Percentiles rank a stretch among this genome's conserved stretches.
Conservation (phyloP, 2,797 vertebrate species). For the Gastrophryne carolinensis region DNA sequence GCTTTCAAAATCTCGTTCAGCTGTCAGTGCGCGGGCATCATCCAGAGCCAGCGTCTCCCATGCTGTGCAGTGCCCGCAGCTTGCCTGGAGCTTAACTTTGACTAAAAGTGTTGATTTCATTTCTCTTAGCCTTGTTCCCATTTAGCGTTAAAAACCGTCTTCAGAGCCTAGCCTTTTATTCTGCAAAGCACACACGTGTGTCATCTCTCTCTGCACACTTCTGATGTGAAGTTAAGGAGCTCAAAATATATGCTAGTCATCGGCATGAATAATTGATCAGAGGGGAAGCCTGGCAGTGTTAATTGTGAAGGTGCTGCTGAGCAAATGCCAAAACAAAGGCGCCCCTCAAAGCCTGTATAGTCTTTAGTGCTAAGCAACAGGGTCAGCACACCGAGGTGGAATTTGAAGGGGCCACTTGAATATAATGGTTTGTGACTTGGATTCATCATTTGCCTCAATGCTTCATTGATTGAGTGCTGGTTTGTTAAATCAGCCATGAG, state of each 20-base stretch:
- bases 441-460: constrained; percentile 86
- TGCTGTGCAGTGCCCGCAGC: constrained; percentile 89
- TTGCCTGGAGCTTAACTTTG: constrained; percentile 89
- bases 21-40: constrained; percentile 89
- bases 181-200: constrained; percentile 70
- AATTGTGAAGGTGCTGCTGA: constrained; percentile 68
- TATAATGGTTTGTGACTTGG: constrained; percentile 93
- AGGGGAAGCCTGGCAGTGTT: constrained; percentile 66
- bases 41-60: constrained; percentile 85
- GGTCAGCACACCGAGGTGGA: constrained; percentile 82
- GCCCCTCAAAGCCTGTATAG: constrained; percentile 69
- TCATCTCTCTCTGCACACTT: constrained; percentile 61
- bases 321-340: constrained; percentile 65
- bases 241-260: constrained; percentile 69
- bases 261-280: constrained; percentile 71
- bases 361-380: constrained; percentile 76
- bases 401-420: constrained; percentile 84
- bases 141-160: constrained; percentile 82
- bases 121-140: constrained; percentile 89
- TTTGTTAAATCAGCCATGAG: constrained; percentile 92
- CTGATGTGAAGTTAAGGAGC: constrained; percentile 67
- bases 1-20: constrained; percentile 79
- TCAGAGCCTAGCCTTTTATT: constrained; percentile 70
- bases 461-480: constrained; percentile 91
- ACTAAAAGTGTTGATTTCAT: constrained; percentile 89